A percentile compares a stretch with the other conserved stretches of the same genome.
Evolutionary conservation across 2,888 invertebrate genomes (phyloP).

Genomic region (Tenodera sinensis): DNA sequence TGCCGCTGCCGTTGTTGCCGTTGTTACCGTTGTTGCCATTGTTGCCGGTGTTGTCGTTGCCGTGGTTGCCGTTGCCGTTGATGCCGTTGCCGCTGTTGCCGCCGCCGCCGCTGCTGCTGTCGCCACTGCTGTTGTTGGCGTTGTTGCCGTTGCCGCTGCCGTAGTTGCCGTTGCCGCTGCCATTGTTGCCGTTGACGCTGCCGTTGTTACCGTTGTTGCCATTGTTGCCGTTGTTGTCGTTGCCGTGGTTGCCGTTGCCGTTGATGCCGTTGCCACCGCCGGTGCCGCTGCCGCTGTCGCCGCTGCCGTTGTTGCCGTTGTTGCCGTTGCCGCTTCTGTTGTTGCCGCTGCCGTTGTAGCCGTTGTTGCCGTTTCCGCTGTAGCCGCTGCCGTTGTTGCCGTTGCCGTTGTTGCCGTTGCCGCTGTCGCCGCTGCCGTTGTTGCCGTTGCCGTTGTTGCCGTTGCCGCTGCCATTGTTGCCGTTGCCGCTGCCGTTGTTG

Average conservation of each 20-base stretch:
- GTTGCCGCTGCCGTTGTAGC: background rate
- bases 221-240: background rate
- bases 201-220: background rate
- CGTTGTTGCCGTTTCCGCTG: background rate
- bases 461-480: background rate
- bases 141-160: too few species aligned
- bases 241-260: too few species aligned
- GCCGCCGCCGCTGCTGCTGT: background rate
- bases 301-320: background rate
- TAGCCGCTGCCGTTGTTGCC: too few species aligned
- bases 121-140: background rate
- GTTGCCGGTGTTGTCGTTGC: too few species aligned
- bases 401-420: background rate
- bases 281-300: background rate
- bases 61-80: too few species aligned
- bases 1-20: background rate
- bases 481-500: background rate
- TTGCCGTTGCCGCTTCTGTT: too few species aligned
- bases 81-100: background rate
- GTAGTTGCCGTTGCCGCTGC: background rate
- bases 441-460: background rate
- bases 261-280: background rate
- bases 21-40: background rate
- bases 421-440: background rate
- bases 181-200: too few species aligned